These are phyloP conservation scores for Urocitellus parryii DNA, from an alignment of 2,113 vertebrate species.

Conservation along the genomic window DNA sequence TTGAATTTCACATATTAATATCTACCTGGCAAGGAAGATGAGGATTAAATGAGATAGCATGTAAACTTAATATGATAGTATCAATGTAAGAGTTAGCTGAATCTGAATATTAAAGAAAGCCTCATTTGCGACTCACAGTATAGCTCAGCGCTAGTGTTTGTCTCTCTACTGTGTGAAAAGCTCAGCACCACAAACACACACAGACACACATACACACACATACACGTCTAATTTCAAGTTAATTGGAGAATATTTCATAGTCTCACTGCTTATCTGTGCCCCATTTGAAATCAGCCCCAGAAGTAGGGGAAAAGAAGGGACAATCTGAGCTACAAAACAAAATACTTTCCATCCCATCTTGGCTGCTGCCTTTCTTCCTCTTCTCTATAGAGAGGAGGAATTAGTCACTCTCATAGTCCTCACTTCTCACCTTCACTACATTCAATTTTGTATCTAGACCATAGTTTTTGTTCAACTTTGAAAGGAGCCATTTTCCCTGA, in stretches of 20 bases:
- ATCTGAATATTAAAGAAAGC: neutral
- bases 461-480: slow-evolving; percentile 16
- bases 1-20: neutral
- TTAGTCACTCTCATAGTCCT: neutral
- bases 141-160: too few species aligned
- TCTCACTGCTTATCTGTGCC: neutral
- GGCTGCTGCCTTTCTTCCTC: neutral
- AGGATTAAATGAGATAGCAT: slow-evolving; percentile 9
- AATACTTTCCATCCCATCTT: neutral
- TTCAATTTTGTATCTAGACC: neutral
- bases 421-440: neutral
- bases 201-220: too few species aligned
- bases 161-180: too few species aligned
- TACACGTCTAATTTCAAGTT: neutral
- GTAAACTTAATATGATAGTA: neutral
- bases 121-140: neutral
- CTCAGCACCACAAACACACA: too few species aligned
- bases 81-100: neutral
- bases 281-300: neutral
- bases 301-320: neutral
- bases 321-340: neutral
- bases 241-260: neutral
- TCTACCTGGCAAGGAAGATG: neutral
- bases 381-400: slow-evolving; percentile 5
- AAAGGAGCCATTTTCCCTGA: neutral